These are phyloP conservation scores for Ostrea edulis DNA, from an alignment of 1,140 invertebrate species.

Conservation along the genomic window DNA sequence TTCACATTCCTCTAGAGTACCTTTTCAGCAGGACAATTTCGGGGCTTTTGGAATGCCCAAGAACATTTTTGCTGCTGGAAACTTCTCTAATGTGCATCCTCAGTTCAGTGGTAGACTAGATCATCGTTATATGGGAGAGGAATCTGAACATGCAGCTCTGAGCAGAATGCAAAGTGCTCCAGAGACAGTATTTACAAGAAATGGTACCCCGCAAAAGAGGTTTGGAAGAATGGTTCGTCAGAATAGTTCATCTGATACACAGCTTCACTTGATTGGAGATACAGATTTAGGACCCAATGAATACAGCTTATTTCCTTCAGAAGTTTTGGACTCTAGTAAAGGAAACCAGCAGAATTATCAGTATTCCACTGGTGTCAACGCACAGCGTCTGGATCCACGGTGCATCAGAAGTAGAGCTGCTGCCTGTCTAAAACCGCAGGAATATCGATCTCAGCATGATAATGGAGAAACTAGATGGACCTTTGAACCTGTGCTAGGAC, in stretches of 20 bases:
- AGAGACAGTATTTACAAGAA: conserved; percentile 46
- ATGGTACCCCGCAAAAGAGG: conserved; percentile 21
- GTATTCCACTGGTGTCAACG: background rate
- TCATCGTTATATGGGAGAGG: background rate
- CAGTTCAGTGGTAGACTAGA: background rate
- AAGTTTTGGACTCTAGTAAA: background rate
- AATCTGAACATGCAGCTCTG: conserved; percentile 57
- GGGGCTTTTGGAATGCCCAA: background rate
- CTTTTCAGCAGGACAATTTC: conserved; percentile 11
- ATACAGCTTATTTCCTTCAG: conserved; percentile 37
- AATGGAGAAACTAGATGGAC: conserved; percentile 40
- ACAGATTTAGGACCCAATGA: conserved; percentile 35
- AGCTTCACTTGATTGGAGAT: conserved; percentile 81
- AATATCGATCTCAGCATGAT: conserved; percentile 15
- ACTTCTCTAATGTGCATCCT: background rate
- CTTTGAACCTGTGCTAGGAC: conserved; percentile 24
- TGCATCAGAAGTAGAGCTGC: background rate
- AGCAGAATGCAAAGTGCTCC: conserved; percentile 69
- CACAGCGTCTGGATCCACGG: background rate
- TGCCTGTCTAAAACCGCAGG: background rate
- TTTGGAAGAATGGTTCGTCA: conserved; percentile 66
- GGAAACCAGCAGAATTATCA: background rate
- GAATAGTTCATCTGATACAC: conserved; percentile 84
- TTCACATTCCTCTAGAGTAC: conserved; percentile 52
- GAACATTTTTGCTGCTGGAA: background rate